Conservation (phyloP, 2,797 vertebrate genomes). For the Protosalanx chinensis region DNA sequence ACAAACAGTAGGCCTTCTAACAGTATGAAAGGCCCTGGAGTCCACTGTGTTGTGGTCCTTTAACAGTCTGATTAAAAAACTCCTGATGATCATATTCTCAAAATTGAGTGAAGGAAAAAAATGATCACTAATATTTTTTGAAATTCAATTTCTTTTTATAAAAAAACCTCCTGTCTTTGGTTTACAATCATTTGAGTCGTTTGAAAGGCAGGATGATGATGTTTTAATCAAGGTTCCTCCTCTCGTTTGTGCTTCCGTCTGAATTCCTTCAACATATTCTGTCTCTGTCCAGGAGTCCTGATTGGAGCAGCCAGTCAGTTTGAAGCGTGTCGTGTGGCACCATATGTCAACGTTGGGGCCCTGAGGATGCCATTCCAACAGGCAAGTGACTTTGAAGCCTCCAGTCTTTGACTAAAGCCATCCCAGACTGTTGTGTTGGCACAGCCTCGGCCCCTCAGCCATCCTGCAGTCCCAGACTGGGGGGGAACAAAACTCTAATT, state of each 20-base stretch:
- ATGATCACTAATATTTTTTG: too few species aligned
- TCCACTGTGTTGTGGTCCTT: too few species aligned
- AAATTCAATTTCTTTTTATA: too few species aligned
- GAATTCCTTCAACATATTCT: constrained; percentile 38
- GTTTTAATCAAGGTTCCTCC: neutral
- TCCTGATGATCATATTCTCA: too few species aligned
- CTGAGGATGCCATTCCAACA: constrained; percentile 99
- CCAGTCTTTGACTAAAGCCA: constrained; percentile 60
- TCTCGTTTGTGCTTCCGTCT: neutral
- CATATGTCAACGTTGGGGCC: constrained; percentile 97
- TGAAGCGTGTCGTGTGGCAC: constrained; percentile 96
- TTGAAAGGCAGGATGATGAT: neutral
- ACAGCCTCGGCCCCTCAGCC: constrained; percentile 52
- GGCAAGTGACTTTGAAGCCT: constrained; percentile 81
- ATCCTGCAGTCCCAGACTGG: constrained; percentile 53
- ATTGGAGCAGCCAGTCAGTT: constrained; percentile 97
- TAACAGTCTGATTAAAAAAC: too few species aligned
- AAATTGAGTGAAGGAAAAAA: too few species aligned
- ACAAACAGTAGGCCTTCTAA: neutral
- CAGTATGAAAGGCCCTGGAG: neutral
- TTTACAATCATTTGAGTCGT: neutral
- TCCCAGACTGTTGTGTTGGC: constrained; percentile 65
- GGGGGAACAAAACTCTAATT: constrained; percentile 56
- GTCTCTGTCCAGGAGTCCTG: constrained; percentile 82
- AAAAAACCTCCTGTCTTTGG: neutral